Evolutionary conservation across 2,113 vertebrate species (phyloP), one percentile per base, ranked within the genome.

Genomic region (Hyaena hyaena): DNA sequence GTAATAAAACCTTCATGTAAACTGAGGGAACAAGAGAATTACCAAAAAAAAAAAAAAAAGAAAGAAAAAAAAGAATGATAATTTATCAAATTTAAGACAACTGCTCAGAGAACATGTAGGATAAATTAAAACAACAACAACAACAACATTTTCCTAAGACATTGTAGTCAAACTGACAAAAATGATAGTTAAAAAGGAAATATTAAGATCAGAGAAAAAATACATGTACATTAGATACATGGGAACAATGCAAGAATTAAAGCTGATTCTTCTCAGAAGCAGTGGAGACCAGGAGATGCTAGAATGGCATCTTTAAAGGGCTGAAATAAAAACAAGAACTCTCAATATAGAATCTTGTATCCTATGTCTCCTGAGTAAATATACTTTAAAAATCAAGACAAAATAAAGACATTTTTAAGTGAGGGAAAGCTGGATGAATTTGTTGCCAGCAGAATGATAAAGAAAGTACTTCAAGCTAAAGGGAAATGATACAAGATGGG

Each of bases 121-220:
- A 84, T 85, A 61, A 50, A 39, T 55, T 39, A 31, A 48, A 39
- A 65, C 26, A 43, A 58, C 24, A 71, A 43, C 24, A 71, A 43
- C 28, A 69, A 43, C 39, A 39, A 39, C 28, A 69, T 8, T 31
- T 63, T 15, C 77, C 14, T 90, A 66, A 83, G 66, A 87, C 16
- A 82, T 93, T 50, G 33, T 68, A 68, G 69, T 68, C 17, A 93
- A 69, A 50, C 7, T 43, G 43, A 86, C 16, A 45, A 90, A 96
- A 96, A 28, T 55, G 33, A 92, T 82, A 90, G 63, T 79, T 94
- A 55, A 93, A 63, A 58, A 66, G 63, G 81, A 95, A 86, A 85
- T 76, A 63, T 76, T 84, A 55, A 97, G 89, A 68, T 92, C 28
- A 55, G 50, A 31, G 12, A 71, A 55, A 74, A 92, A 35, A 79